These are phyloP conservation scores for Celastrina argiolus DNA, from an alignment of 2,888 invertebrate species.

Conservation along the genomic window DNA sequence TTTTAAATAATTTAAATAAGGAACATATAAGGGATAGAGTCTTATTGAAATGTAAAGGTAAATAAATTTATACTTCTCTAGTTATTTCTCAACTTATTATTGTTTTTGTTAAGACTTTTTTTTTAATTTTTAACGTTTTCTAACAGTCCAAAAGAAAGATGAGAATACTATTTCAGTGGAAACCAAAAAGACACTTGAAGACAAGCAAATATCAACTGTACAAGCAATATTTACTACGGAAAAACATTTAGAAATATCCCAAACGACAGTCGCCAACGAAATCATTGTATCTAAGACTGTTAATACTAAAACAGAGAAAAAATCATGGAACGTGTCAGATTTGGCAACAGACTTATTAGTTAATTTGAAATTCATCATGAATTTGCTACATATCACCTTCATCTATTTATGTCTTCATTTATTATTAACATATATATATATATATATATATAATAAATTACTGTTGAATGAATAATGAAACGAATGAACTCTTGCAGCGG, in stretches of 20 bases:
- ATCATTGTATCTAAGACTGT: conserved; percentile 25
- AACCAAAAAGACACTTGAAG: neutral
- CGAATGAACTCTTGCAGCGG: conserved; percentile 76
- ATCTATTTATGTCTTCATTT: too few species aligned
- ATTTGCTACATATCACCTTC: too few species aligned
- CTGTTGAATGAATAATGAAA: too few species aligned
- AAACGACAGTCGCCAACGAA: conserved; percentile 16
- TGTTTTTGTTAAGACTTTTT: too few species aligned
- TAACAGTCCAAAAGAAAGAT: conserved; percentile 18
- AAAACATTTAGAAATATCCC: neutral
- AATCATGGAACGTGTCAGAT: conserved; percentile 60
- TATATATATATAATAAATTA: too few species aligned
- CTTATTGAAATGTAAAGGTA: conserved; percentile 60
- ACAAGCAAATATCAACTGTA: neutral
- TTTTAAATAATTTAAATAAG: conserved; percentile 63
- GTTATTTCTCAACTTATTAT: too few species aligned
- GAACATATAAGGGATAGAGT: conserved; percentile 50
- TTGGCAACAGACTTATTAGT: conserved; percentile 60
- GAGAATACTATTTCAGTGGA: conserved; percentile 13
- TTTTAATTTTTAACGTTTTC: neutral
- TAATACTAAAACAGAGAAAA: conserved; percentile 41
- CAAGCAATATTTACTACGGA: neutral
- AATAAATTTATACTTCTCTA: too few species aligned
- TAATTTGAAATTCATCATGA: too few species aligned
- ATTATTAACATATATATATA: too few species aligned